Conservation (phyloP, 2,113 vertebrate species). For the Muscicapa adusta region DNA sequence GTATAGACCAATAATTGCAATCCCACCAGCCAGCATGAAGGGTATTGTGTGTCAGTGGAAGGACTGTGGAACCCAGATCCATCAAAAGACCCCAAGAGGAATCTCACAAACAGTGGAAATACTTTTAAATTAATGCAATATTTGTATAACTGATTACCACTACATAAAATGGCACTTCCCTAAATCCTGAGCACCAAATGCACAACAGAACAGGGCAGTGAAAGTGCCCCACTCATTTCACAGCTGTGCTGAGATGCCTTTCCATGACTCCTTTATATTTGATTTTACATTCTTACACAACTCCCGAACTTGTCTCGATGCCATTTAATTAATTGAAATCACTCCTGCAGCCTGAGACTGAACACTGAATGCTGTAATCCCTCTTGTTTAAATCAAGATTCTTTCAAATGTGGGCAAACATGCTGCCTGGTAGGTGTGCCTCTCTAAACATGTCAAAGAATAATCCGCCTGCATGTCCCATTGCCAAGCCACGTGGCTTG, state of each 20-base stretch:
- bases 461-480: accelerated
- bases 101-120: background rate
- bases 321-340: background rate
- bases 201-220: background rate
- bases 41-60: background rate
- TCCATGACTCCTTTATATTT: background rate
- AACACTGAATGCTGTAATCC: background rate
- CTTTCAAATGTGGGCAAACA: conserved; percentile 13
- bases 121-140: background rate
- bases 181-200: background rate
- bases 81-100: background rate
- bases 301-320: background rate
- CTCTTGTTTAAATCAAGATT: background rate
- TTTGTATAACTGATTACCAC: background rate
- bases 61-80: background rate
- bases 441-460: background rate
- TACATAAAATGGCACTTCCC: background rate
- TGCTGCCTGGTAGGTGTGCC: conserved; percentile 11
- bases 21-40: background rate
- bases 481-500: background rate
- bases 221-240: background rate
- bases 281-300: background rate
- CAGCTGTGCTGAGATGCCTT: background rate
- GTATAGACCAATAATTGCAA: background rate
- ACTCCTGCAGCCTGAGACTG: background rate